Evolutionary conservation across 2,797 vertebrate genomes (phyloP).

Genomic region (Anisognathus igniventris): DNA sequence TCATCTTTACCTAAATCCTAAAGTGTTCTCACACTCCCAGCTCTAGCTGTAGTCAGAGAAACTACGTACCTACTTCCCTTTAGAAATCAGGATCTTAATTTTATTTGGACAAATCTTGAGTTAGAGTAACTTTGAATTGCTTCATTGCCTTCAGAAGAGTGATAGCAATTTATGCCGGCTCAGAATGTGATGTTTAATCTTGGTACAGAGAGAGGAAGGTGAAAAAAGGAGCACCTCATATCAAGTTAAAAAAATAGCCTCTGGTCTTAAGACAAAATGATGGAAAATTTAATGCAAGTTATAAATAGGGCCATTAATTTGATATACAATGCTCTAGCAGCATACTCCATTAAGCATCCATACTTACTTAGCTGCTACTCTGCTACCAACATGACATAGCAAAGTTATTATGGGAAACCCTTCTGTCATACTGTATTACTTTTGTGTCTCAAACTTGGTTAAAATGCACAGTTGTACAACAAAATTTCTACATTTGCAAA

Average conservation of each 20-base stretch:
- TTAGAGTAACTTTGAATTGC: neutral
- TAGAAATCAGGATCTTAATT: neutral
- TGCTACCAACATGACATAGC: neutral
- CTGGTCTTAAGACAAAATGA: neutral
- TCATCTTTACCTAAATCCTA: neutral
- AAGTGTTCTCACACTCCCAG: neutral
- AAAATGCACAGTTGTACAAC: neutral
- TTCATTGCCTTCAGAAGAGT: neutral
- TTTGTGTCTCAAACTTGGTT: neutral
- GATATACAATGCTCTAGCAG: neutral
- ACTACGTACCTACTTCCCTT: neutral
- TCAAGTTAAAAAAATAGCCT: neutral
- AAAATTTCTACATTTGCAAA: neutral
- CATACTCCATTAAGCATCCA: neutral
- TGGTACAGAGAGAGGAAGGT: neutral
- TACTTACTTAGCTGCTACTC: neutral
- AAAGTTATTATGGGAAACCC: neutral
- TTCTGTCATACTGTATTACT: neutral
- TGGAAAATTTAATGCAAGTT: slow-evolving; percentile 3
- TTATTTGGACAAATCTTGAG: neutral
- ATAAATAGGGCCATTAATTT: slow-evolving; percentile 46
- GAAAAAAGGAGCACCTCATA: neutral
- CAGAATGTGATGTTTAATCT: neutral
- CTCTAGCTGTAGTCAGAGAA: neutral
- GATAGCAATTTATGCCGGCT: neutral